A percentile compares a stretch with the other conserved stretches of the same genome.
These are phyloP conservation scores for Melinopterus prodromus DNA, from an alignment of 2,888 invertebrate species.

Conservation along the genomic window DNA sequence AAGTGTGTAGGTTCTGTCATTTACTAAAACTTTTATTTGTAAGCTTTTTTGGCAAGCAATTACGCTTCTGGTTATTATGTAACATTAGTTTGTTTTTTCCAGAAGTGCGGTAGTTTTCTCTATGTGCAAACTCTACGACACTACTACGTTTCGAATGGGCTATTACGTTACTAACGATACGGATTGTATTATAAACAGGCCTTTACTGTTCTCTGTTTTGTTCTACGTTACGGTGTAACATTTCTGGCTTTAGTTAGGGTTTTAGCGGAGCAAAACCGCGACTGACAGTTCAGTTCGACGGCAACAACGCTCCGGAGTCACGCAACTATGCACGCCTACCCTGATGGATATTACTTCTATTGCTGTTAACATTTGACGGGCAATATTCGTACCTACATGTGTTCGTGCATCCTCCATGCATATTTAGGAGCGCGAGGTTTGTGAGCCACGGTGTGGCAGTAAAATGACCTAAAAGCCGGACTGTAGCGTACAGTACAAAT, in stretches of 20 bases:
- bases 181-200: neutral
- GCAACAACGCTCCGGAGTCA: neutral
- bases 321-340: neutral
- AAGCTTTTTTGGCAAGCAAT: too few relatives aligned
- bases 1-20: too few relatives aligned
- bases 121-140: too few relatives aligned
- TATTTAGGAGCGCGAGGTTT: neutral
- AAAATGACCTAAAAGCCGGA: neutral
- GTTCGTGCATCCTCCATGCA: neutral
- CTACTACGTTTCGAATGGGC: neutral
- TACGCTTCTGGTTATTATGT: too few relatives aligned
- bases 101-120: too few relatives aligned
- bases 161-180: neutral
- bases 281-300: slow-evolving; percentile 4
- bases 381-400: neutral
- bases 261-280: neutral
- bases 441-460: neutral
- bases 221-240: neutral
- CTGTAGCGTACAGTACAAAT: neutral
- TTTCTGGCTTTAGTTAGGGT: neutral
- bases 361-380: neutral
- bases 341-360: slow-evolving; percentile 4
- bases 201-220: neutral
- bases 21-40: too few relatives aligned
- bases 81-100: too few relatives aligned